These are phyloP conservation scores for Adineta ricciae DNA, from an alignment of 2,888 invertebrate genomes.

Conservation along the genomic window DNA sequence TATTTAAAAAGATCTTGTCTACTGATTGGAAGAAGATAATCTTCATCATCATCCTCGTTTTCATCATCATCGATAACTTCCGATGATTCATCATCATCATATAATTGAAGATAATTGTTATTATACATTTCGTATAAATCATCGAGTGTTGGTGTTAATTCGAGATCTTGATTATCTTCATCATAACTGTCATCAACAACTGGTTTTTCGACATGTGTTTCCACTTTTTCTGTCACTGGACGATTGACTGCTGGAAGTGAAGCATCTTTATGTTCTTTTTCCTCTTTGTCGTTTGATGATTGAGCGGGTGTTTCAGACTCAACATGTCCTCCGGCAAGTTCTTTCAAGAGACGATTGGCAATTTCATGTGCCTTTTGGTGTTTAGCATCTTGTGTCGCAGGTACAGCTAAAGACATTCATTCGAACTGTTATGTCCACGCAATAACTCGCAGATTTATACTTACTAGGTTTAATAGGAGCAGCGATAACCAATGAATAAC, in stretches of 20 bases:
- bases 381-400: not conserved
- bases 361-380: slow-evolving; percentile 5
- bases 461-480: not conserved
- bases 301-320: not conserved
- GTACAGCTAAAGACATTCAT: not conserved
- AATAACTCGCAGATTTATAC: not conserved
- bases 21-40: not conserved
- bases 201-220: not conserved
- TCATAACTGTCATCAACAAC: not conserved
- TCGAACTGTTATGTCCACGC: too few relatives aligned
- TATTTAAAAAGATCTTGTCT: not conserved
- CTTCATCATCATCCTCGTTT: not conserved
- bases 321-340: not conserved
- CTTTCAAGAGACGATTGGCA: slow-evolving; percentile 3
- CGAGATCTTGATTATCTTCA: not conserved
- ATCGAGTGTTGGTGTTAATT: not conserved
- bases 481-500: not conserved
- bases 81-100: not conserved
- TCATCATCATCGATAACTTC: not conserved
- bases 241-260: not conserved
- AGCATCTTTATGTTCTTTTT: not conserved
- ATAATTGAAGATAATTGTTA: not conserved
- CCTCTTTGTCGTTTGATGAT: not conserved
- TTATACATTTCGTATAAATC: not conserved
- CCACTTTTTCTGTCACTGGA: not conserved